A percentile compares a stretch with the other conserved stretches of the same genome.
Evolutionary conservation across 2,113 vertebrate species (phyloP).

Genomic region (Baryphthengus martii): DNA sequence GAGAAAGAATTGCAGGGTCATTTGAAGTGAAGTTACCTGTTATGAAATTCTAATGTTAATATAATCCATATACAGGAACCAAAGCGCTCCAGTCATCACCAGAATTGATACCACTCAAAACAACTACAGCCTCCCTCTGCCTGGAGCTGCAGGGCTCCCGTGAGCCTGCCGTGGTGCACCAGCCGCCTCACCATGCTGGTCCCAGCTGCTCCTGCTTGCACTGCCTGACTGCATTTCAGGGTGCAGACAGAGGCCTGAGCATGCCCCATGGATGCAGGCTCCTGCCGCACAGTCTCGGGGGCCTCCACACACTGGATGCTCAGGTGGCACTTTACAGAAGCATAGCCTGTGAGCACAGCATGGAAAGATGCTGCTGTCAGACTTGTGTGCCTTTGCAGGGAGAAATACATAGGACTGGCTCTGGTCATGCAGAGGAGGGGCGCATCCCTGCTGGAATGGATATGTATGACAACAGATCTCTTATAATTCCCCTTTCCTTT

Average conservation of each 20-base stretch:
- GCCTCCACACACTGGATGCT: background rate
- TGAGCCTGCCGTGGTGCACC: fast-evolving
- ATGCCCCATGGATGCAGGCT: background rate
- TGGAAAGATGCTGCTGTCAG: background rate
- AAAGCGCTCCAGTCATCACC: background rate
- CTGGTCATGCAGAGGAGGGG: background rate
- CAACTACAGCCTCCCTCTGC: background rate
- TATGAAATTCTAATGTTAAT: background rate
- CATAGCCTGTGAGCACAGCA: background rate
- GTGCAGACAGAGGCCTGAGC: background rate
- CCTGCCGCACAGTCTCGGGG: background rate
- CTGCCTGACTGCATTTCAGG: fast-evolving
- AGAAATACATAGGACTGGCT: background rate
- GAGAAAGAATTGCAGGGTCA: background rate
- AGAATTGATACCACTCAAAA: background rate
- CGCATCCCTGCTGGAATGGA: background rate
- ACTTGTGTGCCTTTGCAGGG: background rate
- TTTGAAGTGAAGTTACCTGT: background rate
- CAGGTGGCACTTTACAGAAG: background rate
- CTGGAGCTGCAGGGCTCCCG: background rate
- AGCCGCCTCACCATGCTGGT: background rate
- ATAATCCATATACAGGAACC: background rate
- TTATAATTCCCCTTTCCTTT: background rate
- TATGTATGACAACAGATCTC: background rate
- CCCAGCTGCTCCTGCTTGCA: background rate